These are phyloP conservation scores for Moxostoma hubbsi DNA, from an alignment of 2,797 vertebrate genomes.

Conservation along the genomic window DNA sequence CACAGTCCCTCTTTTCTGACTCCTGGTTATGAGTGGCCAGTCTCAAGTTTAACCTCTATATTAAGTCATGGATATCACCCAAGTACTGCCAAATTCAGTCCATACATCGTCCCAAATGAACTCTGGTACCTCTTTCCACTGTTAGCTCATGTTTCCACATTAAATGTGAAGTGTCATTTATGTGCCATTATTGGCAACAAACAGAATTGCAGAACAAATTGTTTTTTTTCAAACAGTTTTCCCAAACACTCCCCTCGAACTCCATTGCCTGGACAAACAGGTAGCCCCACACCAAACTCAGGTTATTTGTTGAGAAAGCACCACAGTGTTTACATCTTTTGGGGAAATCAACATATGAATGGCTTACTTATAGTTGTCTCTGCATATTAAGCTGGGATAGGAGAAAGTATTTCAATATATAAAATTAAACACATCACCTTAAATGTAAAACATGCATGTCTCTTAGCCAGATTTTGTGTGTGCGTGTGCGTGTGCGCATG, in stretches of 20 bases:
- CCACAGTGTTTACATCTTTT: slow-evolving; percentile 15
- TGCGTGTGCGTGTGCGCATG: too few species aligned
- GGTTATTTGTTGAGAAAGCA: background rate
- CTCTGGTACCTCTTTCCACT: background rate
- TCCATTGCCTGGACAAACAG: background rate
- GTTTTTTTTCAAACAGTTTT: background rate
- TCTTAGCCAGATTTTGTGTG: background rate
- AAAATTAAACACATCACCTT: slow-evolving; percentile 5
- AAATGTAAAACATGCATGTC: background rate
- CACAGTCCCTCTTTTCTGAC: slow-evolving; percentile 2
- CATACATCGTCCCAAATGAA: background rate
- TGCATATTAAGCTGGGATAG: background rate
- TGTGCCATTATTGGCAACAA: too few species aligned
- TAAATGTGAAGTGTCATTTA: background rate
- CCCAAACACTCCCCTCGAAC: background rate
- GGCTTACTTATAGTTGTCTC: slow-evolving; percentile 16
- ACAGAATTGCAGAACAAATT: slow-evolving; percentile 6
- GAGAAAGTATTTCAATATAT: background rate
- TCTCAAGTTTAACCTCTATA: background rate
- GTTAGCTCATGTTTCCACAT: background rate
- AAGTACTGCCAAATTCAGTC: slow-evolving; percentile 9
- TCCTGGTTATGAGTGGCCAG: background rate
- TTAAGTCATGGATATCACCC: background rate
- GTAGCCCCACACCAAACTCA: background rate
- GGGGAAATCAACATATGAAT: background rate